Evolutionary conservation across 2,888 invertebrate species (phyloP).

Genomic region (Melitaea athalia): DNA sequence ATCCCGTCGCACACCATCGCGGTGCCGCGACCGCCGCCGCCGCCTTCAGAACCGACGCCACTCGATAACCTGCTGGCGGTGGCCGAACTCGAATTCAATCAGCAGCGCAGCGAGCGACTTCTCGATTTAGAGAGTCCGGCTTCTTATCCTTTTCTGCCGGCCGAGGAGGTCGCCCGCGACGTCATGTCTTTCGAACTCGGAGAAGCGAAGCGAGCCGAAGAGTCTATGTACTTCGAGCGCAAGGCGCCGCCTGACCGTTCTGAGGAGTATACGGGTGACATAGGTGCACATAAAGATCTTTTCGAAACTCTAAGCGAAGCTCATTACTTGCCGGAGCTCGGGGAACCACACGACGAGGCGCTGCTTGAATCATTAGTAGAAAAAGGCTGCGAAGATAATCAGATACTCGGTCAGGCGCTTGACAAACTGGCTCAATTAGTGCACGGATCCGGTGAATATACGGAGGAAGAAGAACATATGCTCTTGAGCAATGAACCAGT

Average conservation of each 20-base stretch:
- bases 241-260: slow-evolving; percentile 57
- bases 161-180: slow-evolving; percentile 66
- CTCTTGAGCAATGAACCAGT: slow-evolving; percentile 74
- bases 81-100: slow-evolving; percentile 84
- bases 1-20: slow-evolving; percentile 84
- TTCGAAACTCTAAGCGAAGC: slow-evolving; percentile 78
- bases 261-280: slow-evolving; percentile 62
- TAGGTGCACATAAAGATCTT: slow-evolving; percentile 71
- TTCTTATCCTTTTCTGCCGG: slow-evolving; percentile 63
- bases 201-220: slow-evolving; percentile 62
- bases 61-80: slow-evolving; percentile 85
- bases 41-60: slow-evolving; percentile 74
- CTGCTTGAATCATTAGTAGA: slow-evolving; percentile 83
- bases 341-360: slow-evolving; percentile 77
- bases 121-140: slow-evolving; percentile 55
- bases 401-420: slow-evolving; percentile 72
- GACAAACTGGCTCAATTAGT: slow-evolving; percentile 73
- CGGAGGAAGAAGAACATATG: slow-evolving; percentile 75
- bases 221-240: slow-evolving; percentile 62
- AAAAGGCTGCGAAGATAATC: slow-evolving; percentile 84
- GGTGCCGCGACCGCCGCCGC: slow-evolving; percentile 66
- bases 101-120: slow-evolving; percentile 73
- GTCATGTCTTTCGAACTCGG: slow-evolving; percentile 73
- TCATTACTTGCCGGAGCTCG: slow-evolving; percentile 73
- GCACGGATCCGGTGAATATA: slow-evolving; percentile 69